Evolutionary conservation across 2,113 vertebrate genomes (phyloP), one percentile per base, ranked within the genome.

Genomic region (Chaetodon auriga): DNA sequence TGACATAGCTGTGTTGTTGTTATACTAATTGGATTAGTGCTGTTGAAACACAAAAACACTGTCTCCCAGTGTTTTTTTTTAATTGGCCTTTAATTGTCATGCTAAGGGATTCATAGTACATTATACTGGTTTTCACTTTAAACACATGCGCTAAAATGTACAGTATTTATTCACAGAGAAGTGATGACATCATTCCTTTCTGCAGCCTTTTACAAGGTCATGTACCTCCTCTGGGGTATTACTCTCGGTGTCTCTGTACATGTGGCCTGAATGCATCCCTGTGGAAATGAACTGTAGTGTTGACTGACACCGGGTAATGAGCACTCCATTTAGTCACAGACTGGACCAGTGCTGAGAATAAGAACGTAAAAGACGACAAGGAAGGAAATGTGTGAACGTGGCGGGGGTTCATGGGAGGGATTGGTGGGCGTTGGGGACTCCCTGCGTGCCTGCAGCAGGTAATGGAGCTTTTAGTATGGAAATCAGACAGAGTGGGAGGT

Each of bases 391-490:
- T 53, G 23, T 53, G 46, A 68, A 43, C 23, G 46, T 25, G 54
- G 53, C 15, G 63, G 16, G 12, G 43, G 68, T 25, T 61, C 25
- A 21, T 35, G 70, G 62, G 63, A 48, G 61, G 55, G 61, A 68
- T 51, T 45, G 68, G 23, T 69, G 45, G 62, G 60, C 41, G 35
- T 81, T 30, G 45, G 66, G 30, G 30, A 75, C 84, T 89, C 77
- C 71, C 61, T 64, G 45, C 76, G 81, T 63, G 88, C 86, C 84
- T 88, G 83, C 58, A 77, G 64, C 62, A 65, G 83, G 81, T 87
- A 90, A 82, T 87, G 87, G 87, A 64, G 88, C 92, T 91, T 95
- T 94, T 89, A 92, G 87, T 90, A 87, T 92, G 88, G 83, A 91
- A 90, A 92, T 91, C 55, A 82, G 48, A 72, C 16, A 16, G 19